Conservation (phyloP, 2,797 vertebrate species). For the Epinephelus awoara region DNA sequence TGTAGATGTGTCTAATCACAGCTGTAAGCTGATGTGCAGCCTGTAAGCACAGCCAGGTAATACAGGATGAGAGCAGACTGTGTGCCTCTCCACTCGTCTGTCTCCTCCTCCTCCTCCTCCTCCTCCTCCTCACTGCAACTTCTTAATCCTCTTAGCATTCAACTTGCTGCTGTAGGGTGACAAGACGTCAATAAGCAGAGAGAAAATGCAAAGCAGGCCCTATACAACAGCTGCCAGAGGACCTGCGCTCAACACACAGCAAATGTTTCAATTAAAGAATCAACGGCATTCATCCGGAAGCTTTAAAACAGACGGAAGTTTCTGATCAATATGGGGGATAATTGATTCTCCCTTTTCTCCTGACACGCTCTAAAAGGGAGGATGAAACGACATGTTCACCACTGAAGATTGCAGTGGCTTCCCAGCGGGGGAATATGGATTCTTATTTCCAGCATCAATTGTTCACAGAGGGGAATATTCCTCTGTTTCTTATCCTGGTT, state of each 20-base stretch:
- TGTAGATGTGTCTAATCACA: constrained; percentile 42
- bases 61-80: constrained; percentile 40
- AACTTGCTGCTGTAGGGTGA: constrained; percentile 23
- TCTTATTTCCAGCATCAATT: constrained; percentile 3
- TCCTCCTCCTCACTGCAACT: constrained; percentile 51
- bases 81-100: constrained; percentile 23
- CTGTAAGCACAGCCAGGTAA: constrained; percentile 47
- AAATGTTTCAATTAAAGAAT: constrained; percentile 59
- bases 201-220: constrained; percentile 37
- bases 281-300: constrained; percentile 26
- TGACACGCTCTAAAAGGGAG: background rate
- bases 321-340: constrained; percentile 51
- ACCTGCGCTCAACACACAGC: constrained; percentile 16
- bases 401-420: background rate
- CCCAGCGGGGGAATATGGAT: background rate
- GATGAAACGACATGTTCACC: constrained; percentile 4
- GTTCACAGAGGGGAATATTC: background rate
- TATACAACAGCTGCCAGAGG: constrained; percentile 31
- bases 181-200: constrained; percentile 49
- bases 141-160: constrained; percentile 64
- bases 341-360: constrained; percentile 31
- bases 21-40: constrained; percentile 39
- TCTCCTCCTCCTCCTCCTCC: constrained; percentile 45
- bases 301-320: constrained; percentile 28
- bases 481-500: background rate